These are phyloP conservation scores for Polydrusus tereticollis DNA, from an alignment of 2,888 invertebrate species.

Conservation along the genomic window DNA sequence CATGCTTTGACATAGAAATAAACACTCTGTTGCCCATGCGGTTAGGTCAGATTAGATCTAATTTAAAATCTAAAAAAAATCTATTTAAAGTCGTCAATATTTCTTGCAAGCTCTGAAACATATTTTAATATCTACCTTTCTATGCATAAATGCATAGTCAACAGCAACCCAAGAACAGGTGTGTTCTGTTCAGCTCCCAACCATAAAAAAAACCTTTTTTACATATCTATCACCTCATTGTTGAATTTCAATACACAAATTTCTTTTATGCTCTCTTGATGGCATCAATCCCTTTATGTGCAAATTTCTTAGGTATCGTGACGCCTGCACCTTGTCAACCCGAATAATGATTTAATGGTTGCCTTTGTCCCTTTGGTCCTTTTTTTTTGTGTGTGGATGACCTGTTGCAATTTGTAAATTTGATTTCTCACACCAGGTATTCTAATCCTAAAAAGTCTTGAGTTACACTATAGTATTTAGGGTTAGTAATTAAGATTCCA, in stretches of 20 bases:
- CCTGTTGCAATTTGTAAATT: not conserved
- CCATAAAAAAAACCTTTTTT: not conserved
- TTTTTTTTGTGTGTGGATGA: not conserved
- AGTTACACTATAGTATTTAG: not conserved
- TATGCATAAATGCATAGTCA: too few species aligned
- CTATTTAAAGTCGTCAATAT: too few species aligned
- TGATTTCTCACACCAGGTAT: not conserved
- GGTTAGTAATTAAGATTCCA: too few species aligned
- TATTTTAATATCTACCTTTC: too few species aligned
- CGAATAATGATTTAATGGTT: not conserved
- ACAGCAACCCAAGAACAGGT: too few species aligned
- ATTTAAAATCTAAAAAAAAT: too few species aligned
- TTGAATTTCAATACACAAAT: not conserved
- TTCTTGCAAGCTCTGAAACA: too few species aligned
- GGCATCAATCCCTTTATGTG: not conserved
- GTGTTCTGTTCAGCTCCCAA: too few species aligned
- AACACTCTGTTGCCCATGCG: too few species aligned
- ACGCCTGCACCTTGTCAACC: not conserved
- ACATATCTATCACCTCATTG: not conserved
- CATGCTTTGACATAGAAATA: too few species aligned
- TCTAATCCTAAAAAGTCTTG: not conserved
- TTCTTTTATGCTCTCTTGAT: not conserved
- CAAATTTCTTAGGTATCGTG: conserved; percentile 8
- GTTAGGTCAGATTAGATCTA: too few species aligned
- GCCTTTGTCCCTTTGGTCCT: too few species aligned